A percentile compares a stretch with the other conserved stretches of the same genome.
phyloP scores from a whole-genome alignment of 2,113 vertebrate species.

The Petroica traversi region DNA sequence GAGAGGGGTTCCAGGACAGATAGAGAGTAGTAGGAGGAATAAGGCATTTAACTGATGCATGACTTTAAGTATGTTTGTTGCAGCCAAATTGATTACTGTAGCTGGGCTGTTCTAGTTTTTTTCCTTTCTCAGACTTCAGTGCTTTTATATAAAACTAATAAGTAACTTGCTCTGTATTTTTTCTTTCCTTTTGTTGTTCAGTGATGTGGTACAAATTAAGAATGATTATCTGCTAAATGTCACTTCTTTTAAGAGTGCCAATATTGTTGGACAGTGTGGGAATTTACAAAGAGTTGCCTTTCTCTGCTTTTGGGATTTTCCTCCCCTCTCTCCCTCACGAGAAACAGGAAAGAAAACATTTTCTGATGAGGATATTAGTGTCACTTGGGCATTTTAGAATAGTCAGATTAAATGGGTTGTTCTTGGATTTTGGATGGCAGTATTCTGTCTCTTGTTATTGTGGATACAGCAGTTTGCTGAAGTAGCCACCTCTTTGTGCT shows the following conservation, averaged over 20 bases:
- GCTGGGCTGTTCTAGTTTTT: not conserved
- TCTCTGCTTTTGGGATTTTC: not conserved
- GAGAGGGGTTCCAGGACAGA: not conserved
- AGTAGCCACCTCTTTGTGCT: not conserved
- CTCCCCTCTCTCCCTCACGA: not conserved
- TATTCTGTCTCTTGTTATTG: not conserved
- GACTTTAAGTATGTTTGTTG: not conserved
- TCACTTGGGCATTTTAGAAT: not conserved
- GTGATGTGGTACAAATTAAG: conserved; percentile 11
- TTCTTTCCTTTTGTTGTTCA: not conserved
- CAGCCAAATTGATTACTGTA: not conserved
- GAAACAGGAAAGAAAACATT: not conserved
- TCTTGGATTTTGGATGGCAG: not conserved
- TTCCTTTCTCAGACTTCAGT: not conserved
- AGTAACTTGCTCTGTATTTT: not conserved
- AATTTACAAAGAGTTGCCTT: not conserved
- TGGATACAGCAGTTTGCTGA: conserved; percentile 11
- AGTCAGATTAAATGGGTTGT: not conserved
- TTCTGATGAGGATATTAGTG: not conserved
- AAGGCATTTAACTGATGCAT: not conserved
- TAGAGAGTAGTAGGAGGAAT: not conserved
- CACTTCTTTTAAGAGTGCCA: not conserved
- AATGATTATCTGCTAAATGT: not conserved
- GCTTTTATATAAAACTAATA: not conserved
- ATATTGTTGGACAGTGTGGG: not conserved